Evolutionary conservation across 2,113 vertebrate species (phyloP).

Genomic region (Acinonyx jubatus): DNA sequence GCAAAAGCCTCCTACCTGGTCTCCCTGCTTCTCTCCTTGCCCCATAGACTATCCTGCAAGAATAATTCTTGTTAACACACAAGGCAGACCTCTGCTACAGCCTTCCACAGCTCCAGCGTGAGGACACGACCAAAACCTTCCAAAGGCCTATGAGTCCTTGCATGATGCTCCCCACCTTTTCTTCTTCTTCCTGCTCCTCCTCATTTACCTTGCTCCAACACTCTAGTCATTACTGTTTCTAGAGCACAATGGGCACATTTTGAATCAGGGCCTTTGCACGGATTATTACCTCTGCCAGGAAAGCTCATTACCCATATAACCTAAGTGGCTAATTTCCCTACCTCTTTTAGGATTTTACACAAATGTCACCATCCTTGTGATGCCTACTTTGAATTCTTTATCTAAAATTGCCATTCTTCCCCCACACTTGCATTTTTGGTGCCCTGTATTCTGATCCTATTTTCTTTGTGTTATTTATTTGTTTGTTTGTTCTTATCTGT

Average conservation of each 20-base stretch:
- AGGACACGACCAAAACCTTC: neutral
- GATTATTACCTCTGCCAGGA: neutral
- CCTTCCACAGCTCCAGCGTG: neutral
- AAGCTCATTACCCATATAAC: neutral
- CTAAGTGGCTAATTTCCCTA: neutral
- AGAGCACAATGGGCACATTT: neutral
- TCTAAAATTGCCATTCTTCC: neutral
- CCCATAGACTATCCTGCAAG: fast-evolving
- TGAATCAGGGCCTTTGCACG: neutral
- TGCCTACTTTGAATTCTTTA: neutral
- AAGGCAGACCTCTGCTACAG: neutral
- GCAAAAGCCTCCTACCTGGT: neutral
- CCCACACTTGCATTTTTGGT: neutral
- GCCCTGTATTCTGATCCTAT: neutral
- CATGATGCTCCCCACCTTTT: fast-evolving
- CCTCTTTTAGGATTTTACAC: neutral
- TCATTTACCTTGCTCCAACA: fast-evolving
- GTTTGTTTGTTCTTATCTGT: neutral
- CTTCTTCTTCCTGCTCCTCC: neutral
- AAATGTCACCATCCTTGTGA: neutral
- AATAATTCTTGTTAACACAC: neutral
- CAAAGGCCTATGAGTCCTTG: neutral
- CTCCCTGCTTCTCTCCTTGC: neutral
- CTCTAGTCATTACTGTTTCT: neutral
- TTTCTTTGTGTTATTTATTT: neutral